phyloP scores from a whole-genome alignment of 2,888 invertebrate species.

The Nomada ruficornis region DNA sequence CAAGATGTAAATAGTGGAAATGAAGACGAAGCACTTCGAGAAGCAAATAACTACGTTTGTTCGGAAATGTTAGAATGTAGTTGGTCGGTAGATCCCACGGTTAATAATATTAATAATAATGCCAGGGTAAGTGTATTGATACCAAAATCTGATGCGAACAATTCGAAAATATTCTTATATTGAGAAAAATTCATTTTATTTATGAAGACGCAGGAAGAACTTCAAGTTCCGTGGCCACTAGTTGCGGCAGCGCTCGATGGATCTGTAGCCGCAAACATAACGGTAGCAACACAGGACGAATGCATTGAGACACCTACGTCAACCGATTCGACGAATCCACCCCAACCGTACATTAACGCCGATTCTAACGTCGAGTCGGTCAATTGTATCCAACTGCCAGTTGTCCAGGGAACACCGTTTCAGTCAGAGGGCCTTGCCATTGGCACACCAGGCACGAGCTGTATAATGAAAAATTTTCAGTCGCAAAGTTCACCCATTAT shows the following conservation, averaged over 20 bases:
- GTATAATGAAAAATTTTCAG: slow-evolving; percentile 81
- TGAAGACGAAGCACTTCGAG: slow-evolving; percentile 88
- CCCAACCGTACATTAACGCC: slow-evolving; percentile 72
- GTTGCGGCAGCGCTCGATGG: slow-evolving; percentile 85
- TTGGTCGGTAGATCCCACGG: slow-evolving; percentile 80
- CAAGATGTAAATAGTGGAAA: slow-evolving; percentile 81
- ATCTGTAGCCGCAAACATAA: slow-evolving; percentile 81
- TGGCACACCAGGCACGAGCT: slow-evolving; percentile 75
- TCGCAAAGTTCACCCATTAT: slow-evolving; percentile 80
- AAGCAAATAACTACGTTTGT: slow-evolving; percentile 92
- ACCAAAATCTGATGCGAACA: background rate
- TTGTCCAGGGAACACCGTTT: slow-evolving; percentile 77
- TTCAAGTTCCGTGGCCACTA: slow-evolving; percentile 86
- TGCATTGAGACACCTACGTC: slow-evolving; percentile 78
- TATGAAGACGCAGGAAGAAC: slow-evolving; percentile 85
- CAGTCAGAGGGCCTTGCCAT: slow-evolving; percentile 75
- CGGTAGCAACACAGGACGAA: slow-evolving; percentile 80
- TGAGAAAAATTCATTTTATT: slow-evolving; percentile 39
- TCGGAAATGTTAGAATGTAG: slow-evolving; percentile 82
- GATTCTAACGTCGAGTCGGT: slow-evolving; percentile 73
- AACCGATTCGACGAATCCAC: slow-evolving; percentile 74
- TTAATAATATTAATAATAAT: slow-evolving; percentile 78
- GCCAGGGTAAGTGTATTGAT: slow-evolving; percentile 64
- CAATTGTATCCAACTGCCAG: slow-evolving; percentile 80
- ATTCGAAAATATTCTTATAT: background rate